Conservation (phyloP, 2,113 vertebrate genomes). For the Fukomys damarensis region DNA sequence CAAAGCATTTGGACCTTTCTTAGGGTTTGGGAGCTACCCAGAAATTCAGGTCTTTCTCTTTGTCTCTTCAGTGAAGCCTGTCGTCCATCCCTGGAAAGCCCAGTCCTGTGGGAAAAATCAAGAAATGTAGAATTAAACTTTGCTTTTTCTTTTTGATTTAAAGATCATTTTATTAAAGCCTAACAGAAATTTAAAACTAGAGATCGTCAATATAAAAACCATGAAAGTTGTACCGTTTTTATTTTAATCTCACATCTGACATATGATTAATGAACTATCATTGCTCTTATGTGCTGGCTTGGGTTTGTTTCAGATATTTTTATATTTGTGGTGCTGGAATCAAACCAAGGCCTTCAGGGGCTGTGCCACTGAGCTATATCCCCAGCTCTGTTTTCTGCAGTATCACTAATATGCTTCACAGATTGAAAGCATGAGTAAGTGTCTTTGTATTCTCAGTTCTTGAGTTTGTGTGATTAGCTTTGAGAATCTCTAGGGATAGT, state of each 20-base stretch:
- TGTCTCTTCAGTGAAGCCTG: background rate
- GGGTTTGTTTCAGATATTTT: background rate
- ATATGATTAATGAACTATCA: background rate
- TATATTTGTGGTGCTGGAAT: background rate
- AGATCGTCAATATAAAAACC: background rate
- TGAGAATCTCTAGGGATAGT: background rate
- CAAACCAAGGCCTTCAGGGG: background rate
- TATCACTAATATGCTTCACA: background rate
- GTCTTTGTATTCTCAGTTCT: conserved; percentile 11
- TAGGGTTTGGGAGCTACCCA: background rate
- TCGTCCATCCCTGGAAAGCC: background rate
- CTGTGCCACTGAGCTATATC: background rate
- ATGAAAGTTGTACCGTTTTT: background rate
- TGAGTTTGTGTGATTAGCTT: conserved; percentile 28
- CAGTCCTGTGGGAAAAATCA: background rate
- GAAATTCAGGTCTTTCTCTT: background rate
- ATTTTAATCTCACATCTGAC: background rate
- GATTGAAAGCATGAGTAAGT: background rate
- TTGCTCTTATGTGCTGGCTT: background rate
- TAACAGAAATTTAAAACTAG: background rate
- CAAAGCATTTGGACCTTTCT: background rate
- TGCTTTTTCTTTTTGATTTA: background rate
- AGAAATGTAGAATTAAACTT: background rate
- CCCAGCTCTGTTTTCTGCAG: background rate
- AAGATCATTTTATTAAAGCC: background rate